These are phyloP conservation scores for Frankliniella fusca DNA, from an alignment of 2,888 invertebrate species.

Conservation along the genomic window DNA sequence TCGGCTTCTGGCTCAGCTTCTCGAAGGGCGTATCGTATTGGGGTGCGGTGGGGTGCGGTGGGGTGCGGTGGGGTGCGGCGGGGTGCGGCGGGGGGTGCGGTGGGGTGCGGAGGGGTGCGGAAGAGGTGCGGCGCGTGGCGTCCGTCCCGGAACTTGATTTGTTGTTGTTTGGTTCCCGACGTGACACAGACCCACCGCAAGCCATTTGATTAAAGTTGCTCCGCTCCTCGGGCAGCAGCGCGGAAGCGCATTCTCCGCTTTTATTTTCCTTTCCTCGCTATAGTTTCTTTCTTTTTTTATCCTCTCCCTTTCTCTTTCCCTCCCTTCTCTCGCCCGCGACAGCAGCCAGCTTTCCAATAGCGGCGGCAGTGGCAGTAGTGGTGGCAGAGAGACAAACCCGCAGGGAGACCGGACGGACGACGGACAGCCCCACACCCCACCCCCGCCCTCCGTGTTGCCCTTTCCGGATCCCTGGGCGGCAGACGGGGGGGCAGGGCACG, in stretches of 20 bases:
- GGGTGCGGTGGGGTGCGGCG: no score
- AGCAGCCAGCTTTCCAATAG: neutral
- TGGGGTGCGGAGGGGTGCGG: no score
- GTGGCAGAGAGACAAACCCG: no score
- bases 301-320: neutral
- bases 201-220: constrained; percentile 6
- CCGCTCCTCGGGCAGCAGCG: neutral
- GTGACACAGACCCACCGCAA: neutral
- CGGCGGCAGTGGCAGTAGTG: neutral
- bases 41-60: no score
- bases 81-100: no score
- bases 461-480: neutral
- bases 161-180: neutral
- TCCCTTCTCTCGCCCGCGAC: neutral
- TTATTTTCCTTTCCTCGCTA: neutral
- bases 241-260: neutral
- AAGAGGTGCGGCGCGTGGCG: no score
- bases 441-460: neutral
- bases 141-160: neutral
- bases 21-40: no score
- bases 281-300: neutral
- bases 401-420: no score
- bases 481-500: neutral
- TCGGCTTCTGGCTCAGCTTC: no score
- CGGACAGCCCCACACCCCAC: neutral